phyloP scores from a whole-genome alignment of 2,888 invertebrate species.

The Galeruca laticollis region DNA sequence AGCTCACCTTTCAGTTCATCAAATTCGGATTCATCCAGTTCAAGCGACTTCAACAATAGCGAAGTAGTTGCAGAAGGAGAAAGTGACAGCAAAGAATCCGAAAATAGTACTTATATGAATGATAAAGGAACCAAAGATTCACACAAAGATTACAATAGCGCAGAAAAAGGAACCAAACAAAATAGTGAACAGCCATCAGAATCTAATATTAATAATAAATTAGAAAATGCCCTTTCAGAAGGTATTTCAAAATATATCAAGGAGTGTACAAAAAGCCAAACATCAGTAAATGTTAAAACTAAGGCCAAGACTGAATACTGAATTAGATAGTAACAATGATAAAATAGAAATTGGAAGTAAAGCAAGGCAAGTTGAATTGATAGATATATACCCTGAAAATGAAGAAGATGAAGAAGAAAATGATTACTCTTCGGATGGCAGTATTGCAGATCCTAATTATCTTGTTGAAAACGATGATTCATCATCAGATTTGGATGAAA shows the following conservation, averaged over 20 bases:
- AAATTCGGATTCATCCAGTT: background rate
- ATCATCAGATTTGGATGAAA: background rate
- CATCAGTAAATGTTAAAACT: background rate
- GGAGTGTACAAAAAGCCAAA: background rate
- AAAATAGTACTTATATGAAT: no score
- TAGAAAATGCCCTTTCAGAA: no score
- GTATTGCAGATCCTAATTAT: no score
- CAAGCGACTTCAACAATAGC: background rate
- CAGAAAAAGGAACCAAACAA: no score
- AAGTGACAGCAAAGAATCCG: no score
- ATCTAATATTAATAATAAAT: no score
- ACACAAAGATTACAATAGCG: no score
- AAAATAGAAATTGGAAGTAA: background rate
- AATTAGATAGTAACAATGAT: no score
- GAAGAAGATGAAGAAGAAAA: background rate
- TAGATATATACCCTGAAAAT: background rate
- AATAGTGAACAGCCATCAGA: background rate
- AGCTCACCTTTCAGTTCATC: background rate
- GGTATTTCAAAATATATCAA: no score
- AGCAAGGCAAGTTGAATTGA: background rate
- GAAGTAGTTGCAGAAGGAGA: no score
- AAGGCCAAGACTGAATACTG: background rate
- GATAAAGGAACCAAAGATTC: no score
- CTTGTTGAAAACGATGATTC: background rate
- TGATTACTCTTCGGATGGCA: no score